phyloP scores from a whole-genome alignment of 1,140 invertebrate species.

The Saccostrea echinata region DNA sequence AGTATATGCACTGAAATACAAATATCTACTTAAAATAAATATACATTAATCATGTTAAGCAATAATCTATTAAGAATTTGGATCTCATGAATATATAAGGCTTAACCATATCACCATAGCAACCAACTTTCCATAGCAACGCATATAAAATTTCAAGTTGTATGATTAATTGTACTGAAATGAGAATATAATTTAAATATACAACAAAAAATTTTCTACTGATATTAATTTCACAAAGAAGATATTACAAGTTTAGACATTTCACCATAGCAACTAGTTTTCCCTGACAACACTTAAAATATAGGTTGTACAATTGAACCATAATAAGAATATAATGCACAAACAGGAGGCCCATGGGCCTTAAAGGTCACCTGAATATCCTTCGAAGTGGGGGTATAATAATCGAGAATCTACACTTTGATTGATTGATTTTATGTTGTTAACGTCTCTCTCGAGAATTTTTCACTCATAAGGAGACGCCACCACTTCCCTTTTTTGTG shows the following conservation, averaged over 20 bases:
- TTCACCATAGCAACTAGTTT: background rate
- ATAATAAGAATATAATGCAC: no score
- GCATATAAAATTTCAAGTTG: background rate
- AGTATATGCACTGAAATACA: background rate
- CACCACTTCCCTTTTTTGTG: no score
- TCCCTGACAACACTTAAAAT: background rate
- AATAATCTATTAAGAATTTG: background rate
- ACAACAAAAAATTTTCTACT: background rate
- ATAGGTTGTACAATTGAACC: background rate
- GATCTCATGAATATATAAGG: background rate
- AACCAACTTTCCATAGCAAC: background rate
- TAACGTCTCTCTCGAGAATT: no score
- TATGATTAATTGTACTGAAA: background rate
- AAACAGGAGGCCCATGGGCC: no score
- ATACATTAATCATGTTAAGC: background rate
- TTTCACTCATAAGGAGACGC: no score
- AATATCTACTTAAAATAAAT: background rate
- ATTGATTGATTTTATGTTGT: no score
- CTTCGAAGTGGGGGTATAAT: no score
- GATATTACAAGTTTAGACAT: background rate
- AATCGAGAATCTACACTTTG: no score
- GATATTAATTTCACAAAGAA: background rate
- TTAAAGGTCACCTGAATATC: no score
- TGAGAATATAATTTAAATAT: background rate
- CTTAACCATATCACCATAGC: background rate